These are phyloP conservation scores for Halcyon leucocephala DNA, from an alignment of 2,797 vertebrate genomes.

Conservation along the genomic window DNA sequence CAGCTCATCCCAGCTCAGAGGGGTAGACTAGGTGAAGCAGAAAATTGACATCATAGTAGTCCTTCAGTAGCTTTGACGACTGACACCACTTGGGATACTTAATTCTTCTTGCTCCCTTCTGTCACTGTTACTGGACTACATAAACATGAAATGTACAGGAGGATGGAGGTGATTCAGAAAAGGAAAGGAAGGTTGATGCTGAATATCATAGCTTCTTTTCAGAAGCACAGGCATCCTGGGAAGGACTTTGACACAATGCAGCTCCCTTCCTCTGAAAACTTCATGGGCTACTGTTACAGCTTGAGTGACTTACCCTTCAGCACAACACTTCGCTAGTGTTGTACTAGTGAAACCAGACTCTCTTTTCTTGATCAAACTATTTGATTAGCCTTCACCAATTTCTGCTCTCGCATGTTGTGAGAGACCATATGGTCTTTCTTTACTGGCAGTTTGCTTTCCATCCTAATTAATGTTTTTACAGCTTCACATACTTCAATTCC, in stretches of 20 bases:
- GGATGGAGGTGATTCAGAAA: not conserved
- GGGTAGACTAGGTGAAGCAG: not conserved
- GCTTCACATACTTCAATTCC: not conserved
- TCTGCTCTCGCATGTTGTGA: not conserved
- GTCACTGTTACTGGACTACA: not conserved
- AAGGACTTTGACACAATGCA: not conserved
- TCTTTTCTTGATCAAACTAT: not conserved
- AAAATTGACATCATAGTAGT: not conserved
- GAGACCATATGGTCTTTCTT: not conserved
- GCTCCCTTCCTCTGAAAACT: not conserved
- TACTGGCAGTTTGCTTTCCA: not conserved
- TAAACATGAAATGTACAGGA: not conserved
- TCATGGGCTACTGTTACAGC: not conserved
- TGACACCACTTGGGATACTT: not conserved
- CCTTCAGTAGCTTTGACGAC: not conserved
- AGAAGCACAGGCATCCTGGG: not conserved
- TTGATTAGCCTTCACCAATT: not conserved
- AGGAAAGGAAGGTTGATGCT: not conserved
- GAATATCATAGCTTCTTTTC: not conserved
- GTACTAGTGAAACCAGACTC: not conserved
- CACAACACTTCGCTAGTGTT: not conserved
- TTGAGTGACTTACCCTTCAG: not conserved
- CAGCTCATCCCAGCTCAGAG: not conserved
- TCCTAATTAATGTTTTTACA: not conserved
- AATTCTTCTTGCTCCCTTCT: not conserved